Evolutionary conservation across 2,888 invertebrate genomes (phyloP).

Genomic region (Drosophila koepferae): DNA sequence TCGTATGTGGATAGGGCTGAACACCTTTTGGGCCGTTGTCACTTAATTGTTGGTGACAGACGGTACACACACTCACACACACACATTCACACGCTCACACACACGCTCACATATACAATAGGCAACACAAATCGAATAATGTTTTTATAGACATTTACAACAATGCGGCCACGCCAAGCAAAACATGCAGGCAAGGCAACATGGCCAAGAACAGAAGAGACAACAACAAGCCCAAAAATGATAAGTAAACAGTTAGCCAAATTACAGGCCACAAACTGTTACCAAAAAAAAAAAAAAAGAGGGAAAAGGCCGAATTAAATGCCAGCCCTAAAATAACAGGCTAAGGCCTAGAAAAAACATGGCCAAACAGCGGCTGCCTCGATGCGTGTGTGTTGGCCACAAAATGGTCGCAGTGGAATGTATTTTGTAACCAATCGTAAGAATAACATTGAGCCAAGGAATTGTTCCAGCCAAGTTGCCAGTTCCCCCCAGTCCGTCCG

Average conservation of each 20-base stretch:
- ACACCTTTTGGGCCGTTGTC: conserved; percentile 60
- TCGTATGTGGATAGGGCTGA: conserved; percentile 28
- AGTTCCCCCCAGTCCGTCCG: neutral
- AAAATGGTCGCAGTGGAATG: conserved; percentile 65
- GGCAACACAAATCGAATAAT: conserved; percentile 75
- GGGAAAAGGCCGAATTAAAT: conserved; percentile 54
- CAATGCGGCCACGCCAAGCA: conserved; percentile 65
- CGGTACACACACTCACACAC: conserved; percentile 47
- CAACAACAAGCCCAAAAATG: conserved; percentile 68
- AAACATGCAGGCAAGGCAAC: conserved; percentile 46
- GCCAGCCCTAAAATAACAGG: conserved; percentile 78
- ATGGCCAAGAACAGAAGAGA: conserved; percentile 50
- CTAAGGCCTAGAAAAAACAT: conserved; percentile 72
- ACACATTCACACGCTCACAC: conserved; percentile 19
- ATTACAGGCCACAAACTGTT: conserved; percentile 70
- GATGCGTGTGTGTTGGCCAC: conserved; percentile 28
- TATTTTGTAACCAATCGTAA: conserved; percentile 79
- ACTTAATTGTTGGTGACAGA: conserved; percentile 80
- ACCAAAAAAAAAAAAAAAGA: conserved; percentile 70
- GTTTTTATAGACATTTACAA: conserved; percentile 74
- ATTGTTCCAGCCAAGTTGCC: conserved; percentile 30
- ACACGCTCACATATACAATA: conserved; percentile 14
- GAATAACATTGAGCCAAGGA: conserved; percentile 62
- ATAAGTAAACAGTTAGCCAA: conserved; percentile 72
- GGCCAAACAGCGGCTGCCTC: conserved; percentile 56